Conservation (phyloP, 2,797 vertebrate species). For the Rallus crepitans region DNA sequence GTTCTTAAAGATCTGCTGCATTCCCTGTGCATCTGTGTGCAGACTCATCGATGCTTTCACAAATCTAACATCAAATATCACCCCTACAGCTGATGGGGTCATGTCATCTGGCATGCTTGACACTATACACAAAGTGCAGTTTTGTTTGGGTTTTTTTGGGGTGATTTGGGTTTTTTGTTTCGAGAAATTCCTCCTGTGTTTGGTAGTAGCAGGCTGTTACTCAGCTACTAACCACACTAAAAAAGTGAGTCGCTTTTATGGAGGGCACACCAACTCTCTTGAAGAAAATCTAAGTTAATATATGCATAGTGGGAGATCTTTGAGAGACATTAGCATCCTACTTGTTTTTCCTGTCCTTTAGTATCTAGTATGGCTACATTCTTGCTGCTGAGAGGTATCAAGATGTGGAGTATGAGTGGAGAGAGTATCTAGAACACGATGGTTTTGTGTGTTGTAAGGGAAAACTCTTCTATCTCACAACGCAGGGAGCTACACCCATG, state of each 20-base stretch:
- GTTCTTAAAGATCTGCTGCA: neutral
- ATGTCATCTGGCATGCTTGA: neutral
- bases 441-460: neutral
- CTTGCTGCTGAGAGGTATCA: neutral
- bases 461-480: neutral
- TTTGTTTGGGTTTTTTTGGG: too few species aligned
- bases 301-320: neutral
- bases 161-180: neutral
- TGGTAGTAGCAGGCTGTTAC: neutral
- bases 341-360: neutral
- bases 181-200: neutral
- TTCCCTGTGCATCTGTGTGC: neutral
- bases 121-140: rapidly evolving
- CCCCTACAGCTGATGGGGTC: neutral
- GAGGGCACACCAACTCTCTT: neutral
- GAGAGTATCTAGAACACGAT: neutral
- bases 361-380: neutral
- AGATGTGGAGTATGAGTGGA: neutral
- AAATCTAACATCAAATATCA: neutral
- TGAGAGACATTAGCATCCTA: neutral
- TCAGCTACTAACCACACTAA: neutral
- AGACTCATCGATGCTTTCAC: neutral
- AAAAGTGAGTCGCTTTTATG: neutral
- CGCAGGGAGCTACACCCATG: neutral
- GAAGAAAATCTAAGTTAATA: neutral